These are phyloP conservation scores for Pelodiscus sinensis DNA, from an alignment of 2,113 vertebrate species.

Conservation along the genomic window DNA sequence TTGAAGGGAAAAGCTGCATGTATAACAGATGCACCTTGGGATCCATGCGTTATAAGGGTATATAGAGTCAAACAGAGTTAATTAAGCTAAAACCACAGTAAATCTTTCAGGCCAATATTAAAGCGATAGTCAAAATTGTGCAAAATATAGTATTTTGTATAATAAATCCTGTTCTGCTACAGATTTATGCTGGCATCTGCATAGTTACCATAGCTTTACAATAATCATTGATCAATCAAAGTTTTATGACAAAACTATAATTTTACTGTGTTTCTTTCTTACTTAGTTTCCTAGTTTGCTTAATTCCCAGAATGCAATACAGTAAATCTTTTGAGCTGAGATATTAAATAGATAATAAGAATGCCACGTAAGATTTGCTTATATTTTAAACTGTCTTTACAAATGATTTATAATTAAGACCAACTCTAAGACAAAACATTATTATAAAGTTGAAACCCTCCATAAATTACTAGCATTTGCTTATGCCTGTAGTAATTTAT, in stretches of 20 bases:
- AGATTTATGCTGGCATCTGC: conserved; percentile 78
- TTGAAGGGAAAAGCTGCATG: conserved; percentile 39
- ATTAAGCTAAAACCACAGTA: conserved; percentile 79
- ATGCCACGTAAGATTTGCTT: conserved; percentile 79
- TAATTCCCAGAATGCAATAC: conserved; percentile 78
- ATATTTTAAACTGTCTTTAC: conserved; percentile 77
- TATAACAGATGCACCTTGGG: conserved; percentile 43
- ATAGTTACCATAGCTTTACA: conserved; percentile 77
- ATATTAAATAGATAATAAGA: conserved; percentile 82
- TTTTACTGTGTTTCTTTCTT: conserved; percentile 70
- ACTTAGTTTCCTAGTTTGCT: conserved; percentile 78
- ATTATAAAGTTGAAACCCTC: conserved; percentile 76
- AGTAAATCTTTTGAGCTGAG: conserved; percentile 73
- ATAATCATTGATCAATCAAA: conserved; percentile 82
- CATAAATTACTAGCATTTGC: conserved; percentile 73
- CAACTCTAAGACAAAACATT: conserved; percentile 80
- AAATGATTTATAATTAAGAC: conserved; percentile 80
- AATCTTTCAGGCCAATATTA: conserved; percentile 75
- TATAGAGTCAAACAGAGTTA: conserved; percentile 72
- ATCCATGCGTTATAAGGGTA: conserved; percentile 69
- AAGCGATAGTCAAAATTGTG: conserved; percentile 74
- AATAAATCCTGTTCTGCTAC: conserved; percentile 74
- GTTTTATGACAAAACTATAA: conserved; percentile 80
- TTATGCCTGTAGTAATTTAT: conserved; percentile 72
- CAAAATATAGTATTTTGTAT: conserved; percentile 77